Evolutionary conservation across 1,140 invertebrate genomes (phyloP), one percentile per base, ranked within the genome.

Genomic region (Phthorimaea operculella): DNA sequence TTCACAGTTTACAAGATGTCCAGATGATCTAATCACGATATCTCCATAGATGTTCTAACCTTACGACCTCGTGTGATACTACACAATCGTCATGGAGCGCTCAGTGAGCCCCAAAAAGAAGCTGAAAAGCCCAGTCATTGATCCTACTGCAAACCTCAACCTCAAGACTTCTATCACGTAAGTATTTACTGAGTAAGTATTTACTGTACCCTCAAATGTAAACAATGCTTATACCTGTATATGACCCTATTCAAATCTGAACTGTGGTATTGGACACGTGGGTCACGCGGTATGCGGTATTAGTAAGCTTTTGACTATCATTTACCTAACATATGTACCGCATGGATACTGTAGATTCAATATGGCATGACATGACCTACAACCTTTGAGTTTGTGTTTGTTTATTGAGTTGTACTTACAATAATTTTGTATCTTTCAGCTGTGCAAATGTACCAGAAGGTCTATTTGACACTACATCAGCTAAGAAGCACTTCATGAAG

Each of bases 401-500:
- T 28, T 28, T 4, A 2, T 28, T 28, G 21, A 28, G 21, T 4
- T 28, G 2, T 28, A 28, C 3, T 2, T 47, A 5, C 3, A 47
- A 39, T 16, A 8, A 4, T 8, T 8, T 9, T 15, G 10, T 47
- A 3, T 4, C 28, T 76, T 72, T 12, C 55, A 90, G 89, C 49
- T 92, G 91, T 63, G 76, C 84, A 9, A 84, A 90, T 64, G 90
- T 92, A 21, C 91, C 91, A 1, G 87, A 89, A 54, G 65, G 81
- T 4, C 83, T 93, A 42, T 87, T 92, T n/a, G 77, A 90, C 61
- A 87, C 88, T 64, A 70, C 76, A 52, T 71, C 87, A 48, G 91
- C 90, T 2, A 90, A 90, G 57, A 84, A 87, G 51, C 89, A 92
- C 66, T 93, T 92, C 55, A 76, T 84, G 8, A 87, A 89, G 55